Percentiles rank a stretch among this genome's conserved stretches.
Conservation (phyloP, 2,797 vertebrate species). For the Darevskia nairensis region DNA sequence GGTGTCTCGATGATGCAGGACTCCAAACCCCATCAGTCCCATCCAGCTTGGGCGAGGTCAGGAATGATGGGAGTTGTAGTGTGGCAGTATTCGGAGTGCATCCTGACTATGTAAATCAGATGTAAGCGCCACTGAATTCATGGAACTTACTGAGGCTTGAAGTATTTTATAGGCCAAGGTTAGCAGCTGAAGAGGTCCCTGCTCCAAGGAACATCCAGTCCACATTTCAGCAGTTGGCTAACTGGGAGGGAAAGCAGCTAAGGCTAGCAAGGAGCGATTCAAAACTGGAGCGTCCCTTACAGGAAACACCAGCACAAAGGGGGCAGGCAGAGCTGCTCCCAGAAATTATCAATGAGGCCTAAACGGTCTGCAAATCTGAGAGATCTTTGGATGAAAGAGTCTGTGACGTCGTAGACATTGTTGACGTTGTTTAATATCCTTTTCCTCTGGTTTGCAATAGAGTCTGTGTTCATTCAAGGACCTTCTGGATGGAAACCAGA, state of each 20-base stretch:
- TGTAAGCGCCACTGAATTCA: too few species aligned
- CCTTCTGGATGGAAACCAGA: conserved; percentile 73
- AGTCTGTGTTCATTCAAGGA: conserved; percentile 56
- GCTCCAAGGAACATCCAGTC: neutral
- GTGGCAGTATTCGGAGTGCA: too few species aligned
- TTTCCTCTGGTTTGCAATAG: conserved; percentile 61
- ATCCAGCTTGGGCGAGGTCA: too few species aligned
- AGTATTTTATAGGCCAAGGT: too few species aligned
- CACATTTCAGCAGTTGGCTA: neutral
- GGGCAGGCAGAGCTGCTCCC: too few species aligned
- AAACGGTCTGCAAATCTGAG: conserved; percentile 64
- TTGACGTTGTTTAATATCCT: conserved; percentile 68
- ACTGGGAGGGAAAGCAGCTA: neutral
- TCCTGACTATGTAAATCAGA: too few species aligned
- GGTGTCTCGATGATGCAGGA: too few species aligned
- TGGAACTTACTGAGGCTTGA: too few species aligned
- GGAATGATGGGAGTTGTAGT: too few species aligned
- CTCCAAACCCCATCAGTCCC: too few species aligned
- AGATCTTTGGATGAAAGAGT: conserved; percentile 71
- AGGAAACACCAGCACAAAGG: neutral
- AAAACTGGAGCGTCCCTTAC: neutral
- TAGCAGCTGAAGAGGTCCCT: neutral
- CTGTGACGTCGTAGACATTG: conserved; percentile 66
- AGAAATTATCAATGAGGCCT: neutral
- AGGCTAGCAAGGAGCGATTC: neutral